Evolutionary conservation across 2,888 invertebrate species (phyloP).

Genomic region (Lapara coniferarum): DNA sequence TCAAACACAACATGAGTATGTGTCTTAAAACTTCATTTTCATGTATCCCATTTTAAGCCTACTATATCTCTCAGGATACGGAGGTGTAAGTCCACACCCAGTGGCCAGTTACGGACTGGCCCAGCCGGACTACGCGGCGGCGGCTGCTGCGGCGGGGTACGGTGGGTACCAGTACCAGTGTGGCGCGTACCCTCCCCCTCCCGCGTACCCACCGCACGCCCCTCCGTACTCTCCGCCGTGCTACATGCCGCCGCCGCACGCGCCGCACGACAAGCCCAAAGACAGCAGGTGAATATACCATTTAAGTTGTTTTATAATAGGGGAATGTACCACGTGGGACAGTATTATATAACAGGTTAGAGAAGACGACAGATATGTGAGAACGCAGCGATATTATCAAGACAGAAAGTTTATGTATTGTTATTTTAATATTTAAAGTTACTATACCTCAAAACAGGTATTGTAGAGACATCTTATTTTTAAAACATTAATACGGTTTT

Average conservation of each 20-base stretch:
- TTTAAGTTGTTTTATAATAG: not conserved
- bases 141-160: slow-evolving; percentile 87
- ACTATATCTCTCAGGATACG: slow-evolving; percentile 85
- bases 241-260: slow-evolving; percentile 94
- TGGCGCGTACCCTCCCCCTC: slow-evolving; percentile 85
- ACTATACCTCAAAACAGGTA: no score
- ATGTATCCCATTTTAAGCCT: not conserved
- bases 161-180: slow-evolving; percentile 84
- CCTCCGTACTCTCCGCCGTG: slow-evolving; percentile 92
- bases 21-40: not conserved
- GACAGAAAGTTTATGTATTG: no score
- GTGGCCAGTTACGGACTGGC: slow-evolving; percentile 90
- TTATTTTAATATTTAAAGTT: no score
- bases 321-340: no score
- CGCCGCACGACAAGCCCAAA: slow-evolving; percentile 91
- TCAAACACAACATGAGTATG: no score
- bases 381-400: no score
- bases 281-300: slow-evolving; percentile 86
- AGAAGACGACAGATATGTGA: not conserved
- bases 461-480: no score
- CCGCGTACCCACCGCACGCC: slow-evolving; percentile 86
- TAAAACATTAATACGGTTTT: no score
- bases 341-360: not conserved
- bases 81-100: slow-evolving; percentile 92
- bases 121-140: slow-evolving; percentile 91